These are phyloP conservation scores for Poeciliopsis turrubarensis DNA, from an alignment of 2,113 vertebrate genomes.

Conservation along the genomic window DNA sequence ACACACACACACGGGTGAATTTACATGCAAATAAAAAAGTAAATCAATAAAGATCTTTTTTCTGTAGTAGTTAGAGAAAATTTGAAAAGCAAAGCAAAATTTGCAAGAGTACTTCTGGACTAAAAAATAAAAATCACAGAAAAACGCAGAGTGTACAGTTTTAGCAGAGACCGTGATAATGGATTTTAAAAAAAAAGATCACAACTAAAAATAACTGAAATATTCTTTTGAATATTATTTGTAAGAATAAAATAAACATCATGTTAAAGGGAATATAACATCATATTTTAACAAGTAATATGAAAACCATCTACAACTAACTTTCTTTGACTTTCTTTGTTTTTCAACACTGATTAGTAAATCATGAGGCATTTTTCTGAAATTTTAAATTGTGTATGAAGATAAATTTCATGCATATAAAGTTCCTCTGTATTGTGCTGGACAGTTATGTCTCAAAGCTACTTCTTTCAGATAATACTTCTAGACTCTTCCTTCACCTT, in stretches of 20 bases:
- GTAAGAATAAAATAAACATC: not conserved
- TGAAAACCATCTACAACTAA: not conserved
- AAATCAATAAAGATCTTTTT: not conserved
- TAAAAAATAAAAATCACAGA: constrained; percentile 24
- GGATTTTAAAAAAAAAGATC: constrained; percentile 30
- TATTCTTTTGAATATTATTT: not conserved
- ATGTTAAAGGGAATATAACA: not conserved
- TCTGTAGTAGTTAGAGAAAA: constrained; percentile 20
- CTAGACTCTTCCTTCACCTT: not conserved
- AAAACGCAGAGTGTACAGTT: constrained; percentile 41
- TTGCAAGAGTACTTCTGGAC: constrained; percentile 18
- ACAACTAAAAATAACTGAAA: not conserved
- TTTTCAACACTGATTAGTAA: too few species aligned
- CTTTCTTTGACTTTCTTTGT: not conserved
- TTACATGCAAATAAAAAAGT: constrained; percentile 35
- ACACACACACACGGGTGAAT: constrained; percentile 13
- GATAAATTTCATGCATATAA: not conserved
- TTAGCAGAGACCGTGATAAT: constrained; percentile 51
- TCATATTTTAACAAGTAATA: not conserved
- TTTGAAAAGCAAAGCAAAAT: constrained; percentile 15
- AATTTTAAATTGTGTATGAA: not conserved
- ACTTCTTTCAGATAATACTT: not conserved
- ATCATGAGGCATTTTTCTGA: too few species aligned
- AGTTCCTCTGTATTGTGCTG: not conserved
- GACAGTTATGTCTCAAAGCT: not conserved